phyloP scores from a whole-genome alignment of 2,888 invertebrate genomes.

The Nymphalis polychloros region DNA sequence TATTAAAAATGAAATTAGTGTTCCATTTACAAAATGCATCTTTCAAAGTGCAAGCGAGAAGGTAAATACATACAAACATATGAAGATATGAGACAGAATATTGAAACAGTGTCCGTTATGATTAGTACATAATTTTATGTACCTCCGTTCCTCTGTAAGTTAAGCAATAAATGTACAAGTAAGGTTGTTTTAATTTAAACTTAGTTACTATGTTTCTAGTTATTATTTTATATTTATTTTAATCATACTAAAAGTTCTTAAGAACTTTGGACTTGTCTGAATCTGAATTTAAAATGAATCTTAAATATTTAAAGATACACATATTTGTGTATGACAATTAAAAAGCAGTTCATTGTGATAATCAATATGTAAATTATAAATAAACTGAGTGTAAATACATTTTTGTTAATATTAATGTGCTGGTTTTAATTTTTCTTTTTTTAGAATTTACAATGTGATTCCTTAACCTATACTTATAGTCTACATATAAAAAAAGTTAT shows the following conservation, averaged over 20 bases:
- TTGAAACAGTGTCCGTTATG: neutral
- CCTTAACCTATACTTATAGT: too few species aligned
- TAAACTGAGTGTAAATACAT: conserved; percentile 25
- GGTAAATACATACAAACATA: too few species aligned
- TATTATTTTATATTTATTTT: conserved; percentile 40
- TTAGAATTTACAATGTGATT: neutral
- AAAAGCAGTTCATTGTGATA: conserved; percentile 45
- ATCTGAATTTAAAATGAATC: conserved; percentile 6
- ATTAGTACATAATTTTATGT: neutral
- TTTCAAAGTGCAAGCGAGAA: too few species aligned
- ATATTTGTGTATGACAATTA: conserved; percentile 9
- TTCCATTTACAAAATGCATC: too few species aligned
- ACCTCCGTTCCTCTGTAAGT: conserved; percentile 35
- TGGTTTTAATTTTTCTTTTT: conserved; percentile 1
- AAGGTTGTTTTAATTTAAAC: conserved; percentile 40
- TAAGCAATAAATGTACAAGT: conserved; percentile 34
- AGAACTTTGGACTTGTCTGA: neutral
- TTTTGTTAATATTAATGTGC: conserved; percentile 34
- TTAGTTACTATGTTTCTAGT: conserved; percentile 28
- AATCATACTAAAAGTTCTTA: conserved; percentile 5
- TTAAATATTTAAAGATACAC: neutral
- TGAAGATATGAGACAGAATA: too few species aligned
- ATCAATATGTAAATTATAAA: conserved; percentile 43
- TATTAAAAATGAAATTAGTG: too few species aligned
- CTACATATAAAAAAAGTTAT: too few species aligned